Conservation (phyloP, 2,888 invertebrate species). For the Lasioglossum marginatum region DNA sequence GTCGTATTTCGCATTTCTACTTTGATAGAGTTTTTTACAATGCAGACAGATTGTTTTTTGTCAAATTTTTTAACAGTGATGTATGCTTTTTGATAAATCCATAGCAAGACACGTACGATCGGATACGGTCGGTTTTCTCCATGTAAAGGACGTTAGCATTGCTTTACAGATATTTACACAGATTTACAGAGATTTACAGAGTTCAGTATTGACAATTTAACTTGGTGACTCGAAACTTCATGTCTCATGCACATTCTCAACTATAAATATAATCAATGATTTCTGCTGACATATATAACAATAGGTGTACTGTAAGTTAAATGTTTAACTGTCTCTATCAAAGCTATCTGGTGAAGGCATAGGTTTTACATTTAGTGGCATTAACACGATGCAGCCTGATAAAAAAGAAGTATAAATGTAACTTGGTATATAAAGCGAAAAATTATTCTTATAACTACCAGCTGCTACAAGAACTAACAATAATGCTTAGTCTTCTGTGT, state of each 20-base stretch:
- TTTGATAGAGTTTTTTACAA: slow-evolving; percentile 16
- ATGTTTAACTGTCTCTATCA: slow-evolving; percentile 67
- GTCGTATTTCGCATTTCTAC: slow-evolving; percentile 46
- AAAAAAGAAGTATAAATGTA: slow-evolving; percentile 59
- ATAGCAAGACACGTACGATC: slow-evolving; percentile 12
- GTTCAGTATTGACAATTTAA: slow-evolving; percentile 25
- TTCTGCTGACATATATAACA: slow-evolving; percentile 61
- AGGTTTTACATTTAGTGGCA: slow-evolving; percentile 59
- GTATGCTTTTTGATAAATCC: slow-evolving; percentile 11
- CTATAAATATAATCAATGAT: slow-evolving; percentile 54
- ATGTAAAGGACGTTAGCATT: not conserved
- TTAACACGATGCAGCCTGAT: slow-evolving; percentile 58
- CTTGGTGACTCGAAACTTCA: slow-evolving; percentile 54
- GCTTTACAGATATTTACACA: slow-evolving; percentile 3
- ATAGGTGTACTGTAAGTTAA: slow-evolving; percentile 60
- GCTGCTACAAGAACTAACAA: slow-evolving; percentile 66
- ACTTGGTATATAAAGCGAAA: slow-evolving; percentile 64
- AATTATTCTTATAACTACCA: slow-evolving; percentile 78
- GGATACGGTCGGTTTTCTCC: not conserved
- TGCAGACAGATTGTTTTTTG: slow-evolving; percentile 11
- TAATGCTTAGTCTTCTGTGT: slow-evolving; percentile 59
- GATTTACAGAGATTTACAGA: slow-evolving; percentile 26
- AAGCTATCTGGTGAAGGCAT: slow-evolving; percentile 59
- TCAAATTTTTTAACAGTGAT: slow-evolving; percentile 22
- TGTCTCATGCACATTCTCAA: slow-evolving; percentile 42